Evolutionary conservation across 2,113 vertebrate genomes (phyloP).

Genomic region (Zapus hudsonius): DNA sequence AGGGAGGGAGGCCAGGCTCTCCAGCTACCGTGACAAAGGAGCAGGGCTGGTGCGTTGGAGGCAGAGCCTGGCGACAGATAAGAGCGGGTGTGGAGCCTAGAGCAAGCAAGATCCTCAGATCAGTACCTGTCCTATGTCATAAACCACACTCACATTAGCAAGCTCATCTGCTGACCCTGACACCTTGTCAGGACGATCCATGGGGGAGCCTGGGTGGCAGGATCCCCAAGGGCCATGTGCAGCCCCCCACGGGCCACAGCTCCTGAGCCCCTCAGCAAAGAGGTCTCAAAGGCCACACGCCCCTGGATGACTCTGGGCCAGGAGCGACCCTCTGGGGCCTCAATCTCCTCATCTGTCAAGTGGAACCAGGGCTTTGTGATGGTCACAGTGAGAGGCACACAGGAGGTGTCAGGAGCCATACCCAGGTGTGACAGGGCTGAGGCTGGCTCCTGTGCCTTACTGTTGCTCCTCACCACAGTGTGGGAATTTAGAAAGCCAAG

Average conservation of each 20-base stretch:
- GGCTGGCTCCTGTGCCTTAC: neutral
- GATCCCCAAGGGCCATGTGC: neutral
- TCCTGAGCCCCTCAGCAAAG: neutral
- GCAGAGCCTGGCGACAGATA: conserved; percentile 7
- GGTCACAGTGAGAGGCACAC: neutral
- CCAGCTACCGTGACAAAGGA: conserved; percentile 24
- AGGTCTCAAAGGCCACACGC: neutral
- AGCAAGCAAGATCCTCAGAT: conserved; percentile 75
- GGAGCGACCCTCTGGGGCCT: neutral
- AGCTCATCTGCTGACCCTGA: conserved; percentile 74
- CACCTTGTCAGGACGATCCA: conserved; percentile 68
- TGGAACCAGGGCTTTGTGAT: neutral
- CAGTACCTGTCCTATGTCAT: conserved; percentile 78
- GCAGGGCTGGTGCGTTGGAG: neutral
- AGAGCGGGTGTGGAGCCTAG: neutral
- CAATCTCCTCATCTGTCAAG: neutral
- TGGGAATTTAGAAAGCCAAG: neutral
- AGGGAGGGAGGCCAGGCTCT: neutral
- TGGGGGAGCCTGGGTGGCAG: neutral
- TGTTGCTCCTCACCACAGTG: rapidly evolving
- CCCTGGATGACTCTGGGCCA: neutral
- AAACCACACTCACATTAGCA: conserved; percentile 73
- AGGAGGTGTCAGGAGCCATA: rapidly evolving
- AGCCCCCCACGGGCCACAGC: neutral
- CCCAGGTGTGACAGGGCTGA: rapidly evolving